Evolutionary conservation across 2,797 vertebrate species (phyloP).

Genomic region (Phrynocephalus guinanensis): DNA sequence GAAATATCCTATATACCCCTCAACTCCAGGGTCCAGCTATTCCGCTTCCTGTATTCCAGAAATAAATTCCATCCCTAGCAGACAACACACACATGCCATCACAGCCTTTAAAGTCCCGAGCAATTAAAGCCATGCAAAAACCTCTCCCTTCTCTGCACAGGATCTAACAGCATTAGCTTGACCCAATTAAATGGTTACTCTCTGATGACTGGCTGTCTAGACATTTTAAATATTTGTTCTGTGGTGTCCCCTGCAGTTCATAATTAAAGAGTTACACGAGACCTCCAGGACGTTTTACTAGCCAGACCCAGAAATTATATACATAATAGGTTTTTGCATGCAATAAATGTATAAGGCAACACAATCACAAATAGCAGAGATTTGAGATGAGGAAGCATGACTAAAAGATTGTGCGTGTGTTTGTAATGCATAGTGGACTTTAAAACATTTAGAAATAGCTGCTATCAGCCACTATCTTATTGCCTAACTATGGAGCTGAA

Average conservation of each 20-base stretch:
- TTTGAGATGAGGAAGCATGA: neutral
- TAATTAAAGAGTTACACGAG: conserved; percentile 78
- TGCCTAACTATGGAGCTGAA: no score
- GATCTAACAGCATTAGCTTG: conserved; percentile 62
- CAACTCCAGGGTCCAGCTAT: neutral
- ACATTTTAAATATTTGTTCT: conserved; percentile 79
- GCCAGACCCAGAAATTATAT: conserved; percentile 76
- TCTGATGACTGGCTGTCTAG: conserved; percentile 77
- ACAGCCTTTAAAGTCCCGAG: conserved; percentile 24
- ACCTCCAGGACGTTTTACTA: conserved; percentile 75
- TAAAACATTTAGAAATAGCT: neutral
- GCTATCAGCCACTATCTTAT: no score
- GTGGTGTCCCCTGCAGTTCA: conserved; percentile 77
- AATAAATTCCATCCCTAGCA: conserved; percentile 10
- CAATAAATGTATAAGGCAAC: conserved; percentile 68
- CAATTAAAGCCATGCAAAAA: conserved; percentile 34
- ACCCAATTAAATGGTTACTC: conserved; percentile 74
- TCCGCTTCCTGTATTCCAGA: conserved; percentile 1
- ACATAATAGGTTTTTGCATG: conserved; percentile 64
- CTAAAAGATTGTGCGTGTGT: neutral
- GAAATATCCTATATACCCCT: neutral
- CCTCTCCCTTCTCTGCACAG: conserved; percentile 24
- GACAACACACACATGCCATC: neutral
- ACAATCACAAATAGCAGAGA: conserved; percentile 13
- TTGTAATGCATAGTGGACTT: neutral